These are phyloP conservation scores for Edolisoma coerulescens DNA, from an alignment of 2,113 vertebrate species.

Conservation along the genomic window DNA sequence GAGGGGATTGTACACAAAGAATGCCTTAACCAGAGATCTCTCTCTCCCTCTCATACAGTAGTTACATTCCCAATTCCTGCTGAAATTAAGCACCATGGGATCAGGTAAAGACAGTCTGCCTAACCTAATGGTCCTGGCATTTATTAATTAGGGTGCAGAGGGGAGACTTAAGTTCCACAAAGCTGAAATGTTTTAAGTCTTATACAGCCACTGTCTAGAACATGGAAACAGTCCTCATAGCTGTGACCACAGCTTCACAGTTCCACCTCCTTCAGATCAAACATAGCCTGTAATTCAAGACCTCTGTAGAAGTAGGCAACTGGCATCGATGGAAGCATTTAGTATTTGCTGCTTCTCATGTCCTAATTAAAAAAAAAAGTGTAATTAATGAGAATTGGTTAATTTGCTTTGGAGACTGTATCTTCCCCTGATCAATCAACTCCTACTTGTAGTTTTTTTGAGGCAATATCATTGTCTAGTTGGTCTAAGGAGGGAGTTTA, in stretches of 20 bases:
- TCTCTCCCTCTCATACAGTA: not conserved
- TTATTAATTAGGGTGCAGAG: not conserved
- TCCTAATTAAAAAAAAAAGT: not conserved
- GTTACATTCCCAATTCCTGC: not conserved
- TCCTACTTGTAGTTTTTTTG: not conserved
- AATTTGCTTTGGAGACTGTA: not conserved
- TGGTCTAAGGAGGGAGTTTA: not conserved
- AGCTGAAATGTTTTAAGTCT: not conserved
- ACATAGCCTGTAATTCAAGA: not conserved
- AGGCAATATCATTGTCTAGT: not conserved
- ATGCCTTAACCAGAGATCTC: not conserved
- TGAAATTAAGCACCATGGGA: not conserved
- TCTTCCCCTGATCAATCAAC: not conserved
- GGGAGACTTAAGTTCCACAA: not conserved
- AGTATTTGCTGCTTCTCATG: not conserved
- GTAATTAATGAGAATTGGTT: not conserved
- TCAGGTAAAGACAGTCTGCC: not conserved
- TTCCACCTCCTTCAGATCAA: not conserved
- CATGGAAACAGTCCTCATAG: not conserved
- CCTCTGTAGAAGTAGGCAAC: not conserved
- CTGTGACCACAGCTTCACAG: not conserved
- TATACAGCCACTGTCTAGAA: not conserved
- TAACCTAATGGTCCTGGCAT: not conserved
- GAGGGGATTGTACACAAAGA: not conserved
- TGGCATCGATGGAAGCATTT: not conserved